Evolutionary conservation across 2,797 vertebrate genomes (phyloP).

Genomic region (Tragelaphus oryx): DNA sequence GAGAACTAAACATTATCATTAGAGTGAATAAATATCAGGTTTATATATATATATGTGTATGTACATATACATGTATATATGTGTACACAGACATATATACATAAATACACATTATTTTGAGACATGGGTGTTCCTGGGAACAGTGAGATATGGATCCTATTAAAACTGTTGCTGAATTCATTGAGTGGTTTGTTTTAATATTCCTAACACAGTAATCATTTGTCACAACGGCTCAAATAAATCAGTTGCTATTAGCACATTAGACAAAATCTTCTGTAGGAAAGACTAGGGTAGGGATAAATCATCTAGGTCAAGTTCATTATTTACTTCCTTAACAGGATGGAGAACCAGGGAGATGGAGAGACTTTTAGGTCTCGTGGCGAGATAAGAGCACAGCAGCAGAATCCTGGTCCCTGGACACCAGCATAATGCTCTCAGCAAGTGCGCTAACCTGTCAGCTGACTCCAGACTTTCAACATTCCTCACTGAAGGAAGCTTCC

Average conservation of each 20-base stretch:
- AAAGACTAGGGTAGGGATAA: not conserved
- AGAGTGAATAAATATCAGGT: not conserved
- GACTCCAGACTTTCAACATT: not conserved
- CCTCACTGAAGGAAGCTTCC: not conserved
- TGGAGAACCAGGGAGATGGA: not conserved
- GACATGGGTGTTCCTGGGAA: not conserved
- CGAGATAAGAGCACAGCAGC: not conserved
- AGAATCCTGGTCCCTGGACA: not conserved
- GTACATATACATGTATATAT: not conserved
- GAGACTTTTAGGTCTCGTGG: fast-evolving
- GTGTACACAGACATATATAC: not conserved
- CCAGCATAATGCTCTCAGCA: not conserved
- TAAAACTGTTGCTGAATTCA: not conserved
- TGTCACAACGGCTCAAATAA: not conserved
- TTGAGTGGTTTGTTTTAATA: not conserved
- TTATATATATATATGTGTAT: not conserved
- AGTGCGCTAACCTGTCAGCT: fast-evolving
- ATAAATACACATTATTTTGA: not conserved
- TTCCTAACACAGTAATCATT: not conserved
- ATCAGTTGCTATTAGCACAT: not conserved
- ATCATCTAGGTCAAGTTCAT: not conserved
- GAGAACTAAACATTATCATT: not conserved
- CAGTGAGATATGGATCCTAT: not conserved
- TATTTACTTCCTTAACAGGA: not conserved
- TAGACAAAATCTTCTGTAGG: not conserved